These are phyloP conservation scores for Dermolepida albohirtum DNA, from an alignment of 2,888 invertebrate genomes.

Conservation along the genomic window DNA sequence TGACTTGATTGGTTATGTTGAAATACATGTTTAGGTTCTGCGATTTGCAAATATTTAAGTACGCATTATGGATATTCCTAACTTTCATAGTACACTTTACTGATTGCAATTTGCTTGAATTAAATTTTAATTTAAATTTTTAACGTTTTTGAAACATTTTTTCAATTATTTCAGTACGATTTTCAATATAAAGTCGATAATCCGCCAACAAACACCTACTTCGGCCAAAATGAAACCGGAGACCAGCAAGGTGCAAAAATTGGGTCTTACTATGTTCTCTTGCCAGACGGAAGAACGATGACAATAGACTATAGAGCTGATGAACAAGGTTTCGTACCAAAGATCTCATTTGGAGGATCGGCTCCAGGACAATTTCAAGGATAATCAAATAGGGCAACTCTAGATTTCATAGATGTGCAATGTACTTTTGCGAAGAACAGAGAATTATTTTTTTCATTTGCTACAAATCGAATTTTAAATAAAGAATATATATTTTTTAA, in stretches of 20 bases:
- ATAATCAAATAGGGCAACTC: constrained; percentile 7
- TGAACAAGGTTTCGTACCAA: constrained; percentile 79
- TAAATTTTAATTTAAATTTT: too few species aligned
- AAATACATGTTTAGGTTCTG: too few species aligned
- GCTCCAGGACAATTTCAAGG: constrained; percentile 40
- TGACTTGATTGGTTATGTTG: too few species aligned
- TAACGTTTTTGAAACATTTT: background rate
- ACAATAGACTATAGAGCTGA: constrained; percentile 79
- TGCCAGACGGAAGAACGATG: constrained; percentile 80
- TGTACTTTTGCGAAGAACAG: background rate
- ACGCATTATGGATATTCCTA: too few species aligned
- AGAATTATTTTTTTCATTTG: too few species aligned
- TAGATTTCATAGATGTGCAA: background rate
- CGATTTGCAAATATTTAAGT: too few species aligned
- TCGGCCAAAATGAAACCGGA: constrained; percentile 76
- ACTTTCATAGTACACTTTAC: too few species aligned
- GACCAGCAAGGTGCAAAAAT: constrained; percentile 73
- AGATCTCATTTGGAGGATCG: constrained; percentile 71
- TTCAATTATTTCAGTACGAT: constrained; percentile 70
- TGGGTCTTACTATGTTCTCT: constrained; percentile 75
- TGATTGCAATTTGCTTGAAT: too few species aligned
- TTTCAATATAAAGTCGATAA: constrained; percentile 82
- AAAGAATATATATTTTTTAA: too few species aligned
- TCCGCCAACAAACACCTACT: constrained; percentile 74
- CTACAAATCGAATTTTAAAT: too few species aligned